phyloP scores from a whole-genome alignment of 2,113 vertebrate genomes.

The Ibidorhyncha struthersii region DNA sequence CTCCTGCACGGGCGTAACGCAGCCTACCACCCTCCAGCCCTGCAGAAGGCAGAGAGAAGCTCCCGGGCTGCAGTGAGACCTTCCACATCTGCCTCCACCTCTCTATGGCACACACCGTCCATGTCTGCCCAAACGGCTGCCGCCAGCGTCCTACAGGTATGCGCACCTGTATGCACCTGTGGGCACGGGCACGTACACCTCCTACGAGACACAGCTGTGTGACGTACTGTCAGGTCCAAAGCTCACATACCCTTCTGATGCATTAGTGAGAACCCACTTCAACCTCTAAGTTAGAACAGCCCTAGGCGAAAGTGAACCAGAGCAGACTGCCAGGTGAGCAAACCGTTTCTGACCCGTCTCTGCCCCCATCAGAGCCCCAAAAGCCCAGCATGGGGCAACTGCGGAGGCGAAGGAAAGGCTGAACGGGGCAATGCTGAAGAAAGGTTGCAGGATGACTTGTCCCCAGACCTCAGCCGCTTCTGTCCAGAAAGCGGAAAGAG shows the following conservation, averaged over 20 bases:
- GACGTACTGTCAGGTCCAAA: not conserved
- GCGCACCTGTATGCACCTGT: too few relatives aligned
- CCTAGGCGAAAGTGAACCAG: accelerated
- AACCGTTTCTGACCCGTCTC: not conserved
- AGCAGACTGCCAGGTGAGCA: not conserved
- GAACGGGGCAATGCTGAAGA: not conserved
- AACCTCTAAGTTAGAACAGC: not conserved
- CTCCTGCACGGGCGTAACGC: not conserved
- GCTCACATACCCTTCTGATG: not conserved
- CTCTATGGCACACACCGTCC: too few relatives aligned
- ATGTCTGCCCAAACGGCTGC: not conserved
- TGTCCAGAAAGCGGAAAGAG: not conserved
- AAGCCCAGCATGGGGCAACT: not conserved
- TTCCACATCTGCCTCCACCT: accelerated
- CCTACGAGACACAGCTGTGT: not conserved
- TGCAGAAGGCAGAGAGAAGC: not conserved
- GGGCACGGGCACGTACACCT: not conserved
- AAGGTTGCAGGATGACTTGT: not conserved
- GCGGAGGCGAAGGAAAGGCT: not conserved
- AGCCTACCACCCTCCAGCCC: not conserved
- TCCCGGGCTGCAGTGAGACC: not conserved
- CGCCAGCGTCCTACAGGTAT: not conserved
- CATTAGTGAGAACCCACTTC: not conserved
- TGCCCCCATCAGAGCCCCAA: not conserved
- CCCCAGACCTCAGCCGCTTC: not conserved